A percentile compares a stretch with the other conserved stretches of the same genome.
phyloP scores from a whole-genome alignment of 2,888 invertebrate genomes.

The Amblyjoppa proteus region DNA sequence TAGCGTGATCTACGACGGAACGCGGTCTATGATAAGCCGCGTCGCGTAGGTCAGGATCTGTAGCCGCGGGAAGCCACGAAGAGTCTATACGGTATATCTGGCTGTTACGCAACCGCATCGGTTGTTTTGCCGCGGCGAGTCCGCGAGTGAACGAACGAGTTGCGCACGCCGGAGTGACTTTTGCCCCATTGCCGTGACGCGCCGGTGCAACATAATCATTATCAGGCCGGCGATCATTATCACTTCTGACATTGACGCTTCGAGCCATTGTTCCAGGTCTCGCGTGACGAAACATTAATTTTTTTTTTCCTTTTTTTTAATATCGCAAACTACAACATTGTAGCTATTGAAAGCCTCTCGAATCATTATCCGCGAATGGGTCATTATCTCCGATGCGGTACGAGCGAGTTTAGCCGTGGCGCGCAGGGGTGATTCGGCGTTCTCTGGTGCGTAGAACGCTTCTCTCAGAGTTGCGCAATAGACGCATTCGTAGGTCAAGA shows the following conservation, averaged over 20 bases:
- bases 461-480: neutral
- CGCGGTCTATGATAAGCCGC: slow-evolving; percentile 60
- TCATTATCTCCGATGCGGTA: neutral
- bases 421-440: neutral
- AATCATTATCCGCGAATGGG: neutral
- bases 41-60: slow-evolving; percentile 66
- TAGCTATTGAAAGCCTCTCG: neutral
- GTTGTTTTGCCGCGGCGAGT: neutral
- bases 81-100: slow-evolving; percentile 3
- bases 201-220: slow-evolving; percentile 41
- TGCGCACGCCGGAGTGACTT: slow-evolving; percentile 43
- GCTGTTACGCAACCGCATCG: slow-evolving; percentile 53
- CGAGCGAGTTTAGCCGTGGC: neutral
- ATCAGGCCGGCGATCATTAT: slow-evolving; percentile 42
- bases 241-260: slow-evolving; percentile 28
- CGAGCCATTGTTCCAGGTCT: slow-evolving; percentile 7
- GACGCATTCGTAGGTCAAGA: slow-evolving; percentile 42
- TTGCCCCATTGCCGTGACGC: slow-evolving; percentile 52
- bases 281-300: slow-evolving; percentile 2
- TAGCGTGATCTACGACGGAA: slow-evolving; percentile 42
- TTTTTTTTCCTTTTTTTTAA: neutral
- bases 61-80: slow-evolving; percentile 57
- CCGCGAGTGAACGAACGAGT: slow-evolving; percentile 26
- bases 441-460: neutral
- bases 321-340: slow-evolving; percentile 21